Percentiles rank a stretch among this genome's conserved stretches.
phyloP scores from a whole-genome alignment of 2,888 invertebrate genomes.

The Tetragnatha montana region DNA sequence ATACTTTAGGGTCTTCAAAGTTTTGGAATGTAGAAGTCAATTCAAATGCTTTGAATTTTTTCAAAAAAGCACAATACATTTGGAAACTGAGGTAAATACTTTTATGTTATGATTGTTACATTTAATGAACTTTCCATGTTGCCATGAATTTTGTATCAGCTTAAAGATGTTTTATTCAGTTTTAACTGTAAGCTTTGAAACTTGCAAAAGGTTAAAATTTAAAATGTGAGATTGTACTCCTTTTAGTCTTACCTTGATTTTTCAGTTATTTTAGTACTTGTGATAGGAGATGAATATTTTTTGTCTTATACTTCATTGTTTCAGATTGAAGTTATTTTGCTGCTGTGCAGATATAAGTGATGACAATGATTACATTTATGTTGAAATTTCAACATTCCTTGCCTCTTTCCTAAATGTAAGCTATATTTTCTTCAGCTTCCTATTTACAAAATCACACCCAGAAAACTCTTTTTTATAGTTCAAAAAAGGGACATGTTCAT shows the following conservation, averaged over 20 bases:
- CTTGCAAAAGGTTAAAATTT: too few relatives aligned
- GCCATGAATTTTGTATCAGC: too few relatives aligned
- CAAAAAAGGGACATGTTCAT: too few relatives aligned
- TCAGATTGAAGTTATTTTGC: slow-evolving; percentile 63
- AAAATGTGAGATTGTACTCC: too few relatives aligned
- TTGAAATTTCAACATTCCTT: slow-evolving; percentile 58
- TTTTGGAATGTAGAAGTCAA: slow-evolving; percentile 47
- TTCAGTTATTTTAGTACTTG: neutral
- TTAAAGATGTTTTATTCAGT: too few relatives aligned
- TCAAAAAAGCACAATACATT: slow-evolving; percentile 51
- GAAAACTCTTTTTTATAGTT: too few relatives aligned
- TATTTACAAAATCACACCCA: too few relatives aligned
- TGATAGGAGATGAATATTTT: neutral
- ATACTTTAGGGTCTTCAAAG: slow-evolving; percentile 56
- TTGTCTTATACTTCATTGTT: neutral
- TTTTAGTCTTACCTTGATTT: neutral
- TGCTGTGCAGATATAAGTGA: slow-evolving; percentile 65
- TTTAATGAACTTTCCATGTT: too few relatives aligned
- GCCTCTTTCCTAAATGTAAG: slow-evolving; percentile 60
- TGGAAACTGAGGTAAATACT: slow-evolving; percentile 36
- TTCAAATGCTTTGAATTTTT: slow-evolving; percentile 42
- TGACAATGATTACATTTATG: slow-evolving; percentile 55
- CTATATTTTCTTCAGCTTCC: neutral
- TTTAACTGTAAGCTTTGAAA: too few relatives aligned
- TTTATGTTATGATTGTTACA: too few relatives aligned